Percentiles rank a stretch among this genome's conserved stretches.
Conservation (phyloP, 2,113 vertebrate genomes). For the Brevimyrus niger region DNA sequence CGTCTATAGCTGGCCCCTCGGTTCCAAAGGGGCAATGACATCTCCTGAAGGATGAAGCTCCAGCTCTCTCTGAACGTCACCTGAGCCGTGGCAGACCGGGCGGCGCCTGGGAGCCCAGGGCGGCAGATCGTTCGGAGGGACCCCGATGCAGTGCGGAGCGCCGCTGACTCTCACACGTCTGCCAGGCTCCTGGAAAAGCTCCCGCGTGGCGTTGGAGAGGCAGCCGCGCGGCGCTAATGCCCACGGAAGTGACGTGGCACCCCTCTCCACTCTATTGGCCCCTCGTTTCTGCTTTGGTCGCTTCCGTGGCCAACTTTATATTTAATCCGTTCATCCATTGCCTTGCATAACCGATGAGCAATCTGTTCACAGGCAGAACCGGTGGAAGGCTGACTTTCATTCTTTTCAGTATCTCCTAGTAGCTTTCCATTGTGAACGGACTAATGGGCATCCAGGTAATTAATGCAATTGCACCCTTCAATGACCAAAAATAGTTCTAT, state of each 20-base stretch:
- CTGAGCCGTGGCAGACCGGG: not conserved
- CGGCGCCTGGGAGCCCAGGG: not conserved
- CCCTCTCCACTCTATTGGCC: not conserved
- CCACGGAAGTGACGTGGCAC: not conserved
- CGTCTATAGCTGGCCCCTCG: not conserved
- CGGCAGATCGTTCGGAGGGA: not conserved
- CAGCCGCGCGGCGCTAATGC: not conserved
- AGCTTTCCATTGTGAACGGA: not conserved
- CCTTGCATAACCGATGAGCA: not conserved
- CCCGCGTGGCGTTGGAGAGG: not conserved
- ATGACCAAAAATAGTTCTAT: not conserved
- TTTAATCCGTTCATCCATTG: not conserved
- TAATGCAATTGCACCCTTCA: not conserved
- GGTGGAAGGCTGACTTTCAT: not conserved
- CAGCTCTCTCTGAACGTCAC: not conserved
- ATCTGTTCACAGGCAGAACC: not conserved
- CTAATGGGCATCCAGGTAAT: not conserved
- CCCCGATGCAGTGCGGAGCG: not conserved
- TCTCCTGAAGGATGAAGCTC: not conserved
- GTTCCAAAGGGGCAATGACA: not conserved
- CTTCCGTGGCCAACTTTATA: not conserved
- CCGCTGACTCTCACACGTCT: not conserved
- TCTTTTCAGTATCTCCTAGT: not conserved
- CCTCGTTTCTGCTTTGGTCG: not conserved
- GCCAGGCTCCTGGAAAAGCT: constrained; percentile 1